These are phyloP conservation scores for Hydractinia symbiolongicarpus DNA, from an alignment of 30 jellyfish, hydroid and myxozoan genomes.

Conservation along the genomic window DNA sequence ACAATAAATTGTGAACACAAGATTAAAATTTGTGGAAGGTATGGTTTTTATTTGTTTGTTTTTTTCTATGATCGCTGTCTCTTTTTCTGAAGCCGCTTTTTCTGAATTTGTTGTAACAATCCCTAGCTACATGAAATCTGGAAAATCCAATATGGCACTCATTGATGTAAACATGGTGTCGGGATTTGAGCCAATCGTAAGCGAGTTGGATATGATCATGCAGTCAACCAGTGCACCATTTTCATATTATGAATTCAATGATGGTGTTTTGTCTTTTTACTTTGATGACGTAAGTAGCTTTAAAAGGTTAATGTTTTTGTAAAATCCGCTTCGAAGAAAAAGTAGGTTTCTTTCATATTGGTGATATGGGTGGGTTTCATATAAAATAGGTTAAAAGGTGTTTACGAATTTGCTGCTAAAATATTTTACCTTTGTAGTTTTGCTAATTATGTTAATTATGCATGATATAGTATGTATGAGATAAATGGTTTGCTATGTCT, in stretches of 20 bases:
- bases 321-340: no score
- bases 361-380: no score
- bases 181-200: conserved; percentile 55
- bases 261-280: conserved; percentile 12
- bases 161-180: conserved; percentile 68
- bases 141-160: conserved; percentile 69
- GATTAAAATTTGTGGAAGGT: background rate
- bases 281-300: conserved; percentile 7
- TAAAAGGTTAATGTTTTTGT: background rate
- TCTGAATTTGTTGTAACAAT: background rate
- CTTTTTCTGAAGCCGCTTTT: background rate
- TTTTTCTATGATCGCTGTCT: background rate
- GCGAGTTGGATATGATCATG: conserved; percentile 29
- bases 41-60: background rate
- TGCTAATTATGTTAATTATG: no score
- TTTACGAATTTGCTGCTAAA: no score
- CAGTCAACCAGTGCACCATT: background rate
- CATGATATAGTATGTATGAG: no score
- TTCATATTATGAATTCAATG: background rate
- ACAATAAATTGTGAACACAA: background rate
- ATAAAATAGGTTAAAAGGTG: no score
- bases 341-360: no score
- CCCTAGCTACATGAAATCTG: conserved; percentile 30
- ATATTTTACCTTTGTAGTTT: no score
- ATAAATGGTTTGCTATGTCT: no score